Conservation (phyloP, 2,113 vertebrate species). For the Pelecanus crispus region DNA sequence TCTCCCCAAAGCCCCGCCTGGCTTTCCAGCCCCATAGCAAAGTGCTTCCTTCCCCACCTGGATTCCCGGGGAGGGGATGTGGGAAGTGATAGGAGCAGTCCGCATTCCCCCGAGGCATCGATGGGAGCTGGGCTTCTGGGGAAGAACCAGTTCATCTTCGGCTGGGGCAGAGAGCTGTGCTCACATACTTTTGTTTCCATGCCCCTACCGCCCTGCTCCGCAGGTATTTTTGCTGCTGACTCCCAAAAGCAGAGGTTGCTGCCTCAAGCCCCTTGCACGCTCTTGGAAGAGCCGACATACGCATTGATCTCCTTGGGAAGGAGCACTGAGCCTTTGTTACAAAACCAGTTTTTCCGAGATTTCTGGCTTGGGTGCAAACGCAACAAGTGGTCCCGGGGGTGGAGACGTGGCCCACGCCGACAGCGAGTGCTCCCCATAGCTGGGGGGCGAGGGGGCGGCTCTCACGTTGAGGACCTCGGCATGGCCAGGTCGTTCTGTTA, state of each 20-base stretch:
- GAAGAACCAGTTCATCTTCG: neutral
- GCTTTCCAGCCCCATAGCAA: neutral
- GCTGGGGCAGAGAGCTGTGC: neutral
- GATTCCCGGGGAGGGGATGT: neutral
- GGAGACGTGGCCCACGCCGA: neutral
- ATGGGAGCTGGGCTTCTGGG: neutral
- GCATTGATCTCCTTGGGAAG: neutral
- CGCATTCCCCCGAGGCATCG: neutral
- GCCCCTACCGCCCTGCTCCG: fast-evolving
- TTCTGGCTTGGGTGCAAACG: neutral
- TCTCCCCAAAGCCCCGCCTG: neutral
- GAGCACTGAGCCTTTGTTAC: neutral
- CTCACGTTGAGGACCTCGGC: neutral
- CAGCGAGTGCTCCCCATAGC: fast-evolving
- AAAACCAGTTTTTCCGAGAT: constrained; percentile 2
- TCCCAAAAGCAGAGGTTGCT: neutral
- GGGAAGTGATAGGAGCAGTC: neutral
- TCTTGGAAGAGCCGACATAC: neutral
- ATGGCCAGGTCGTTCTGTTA: fast-evolving
- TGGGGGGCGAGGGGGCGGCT: fast-evolving
- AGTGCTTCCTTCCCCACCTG: neutral
- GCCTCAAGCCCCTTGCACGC: fast-evolving
- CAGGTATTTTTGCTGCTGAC: neutral
- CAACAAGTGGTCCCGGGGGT: neutral
- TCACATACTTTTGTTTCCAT: fast-evolving